Percentiles rank a stretch among this genome's conserved stretches.
phyloP scores from a whole-genome alignment of 2,888 invertebrate genomes.

The Meandrusa payeni region DNA sequence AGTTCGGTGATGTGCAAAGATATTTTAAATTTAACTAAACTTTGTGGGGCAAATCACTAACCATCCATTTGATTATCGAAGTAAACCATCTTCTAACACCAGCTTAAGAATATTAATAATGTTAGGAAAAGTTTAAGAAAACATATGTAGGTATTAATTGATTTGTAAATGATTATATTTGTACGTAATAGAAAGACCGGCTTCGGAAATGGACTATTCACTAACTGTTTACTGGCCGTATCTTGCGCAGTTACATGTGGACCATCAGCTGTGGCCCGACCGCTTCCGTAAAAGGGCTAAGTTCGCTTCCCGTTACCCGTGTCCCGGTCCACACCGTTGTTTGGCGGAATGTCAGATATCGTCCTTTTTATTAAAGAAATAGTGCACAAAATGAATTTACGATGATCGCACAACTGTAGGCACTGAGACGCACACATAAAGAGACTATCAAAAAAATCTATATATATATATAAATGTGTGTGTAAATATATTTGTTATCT shows the following conservation, averaged over 20 bases:
- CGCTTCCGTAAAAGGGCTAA: conserved; percentile 66
- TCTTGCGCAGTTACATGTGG: conserved; percentile 42
- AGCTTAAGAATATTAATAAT: no score
- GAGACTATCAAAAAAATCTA: no score
- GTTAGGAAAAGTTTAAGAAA: no score
- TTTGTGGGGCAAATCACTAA: no score
- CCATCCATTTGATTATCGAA: no score
- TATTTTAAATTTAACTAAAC: no score
- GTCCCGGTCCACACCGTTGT: conserved; percentile 56
- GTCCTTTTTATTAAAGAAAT: conserved; percentile 26
- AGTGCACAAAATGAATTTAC: conserved; percentile 10
- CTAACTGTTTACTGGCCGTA: conserved; percentile 44
- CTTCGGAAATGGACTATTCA: conserved; percentile 39
- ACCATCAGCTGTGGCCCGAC: conserved; percentile 37
- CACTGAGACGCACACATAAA: no score
- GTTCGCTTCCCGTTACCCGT: conserved; percentile 60
- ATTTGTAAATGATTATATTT: conserved; percentile 34
- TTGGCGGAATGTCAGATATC: conserved; percentile 41
- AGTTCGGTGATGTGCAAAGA: no score
- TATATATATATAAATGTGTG: no score
- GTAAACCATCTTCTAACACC: no score
- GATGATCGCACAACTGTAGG: no score
- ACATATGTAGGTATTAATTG: not conserved
- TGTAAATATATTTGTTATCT: no score
- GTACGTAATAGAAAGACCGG: conserved; percentile 29